Percentiles rank a stretch among this genome's conserved stretches.
phyloP scores from a whole-genome alignment of 2,113 vertebrate species.

The Orthonyx spaldingii region DNA sequence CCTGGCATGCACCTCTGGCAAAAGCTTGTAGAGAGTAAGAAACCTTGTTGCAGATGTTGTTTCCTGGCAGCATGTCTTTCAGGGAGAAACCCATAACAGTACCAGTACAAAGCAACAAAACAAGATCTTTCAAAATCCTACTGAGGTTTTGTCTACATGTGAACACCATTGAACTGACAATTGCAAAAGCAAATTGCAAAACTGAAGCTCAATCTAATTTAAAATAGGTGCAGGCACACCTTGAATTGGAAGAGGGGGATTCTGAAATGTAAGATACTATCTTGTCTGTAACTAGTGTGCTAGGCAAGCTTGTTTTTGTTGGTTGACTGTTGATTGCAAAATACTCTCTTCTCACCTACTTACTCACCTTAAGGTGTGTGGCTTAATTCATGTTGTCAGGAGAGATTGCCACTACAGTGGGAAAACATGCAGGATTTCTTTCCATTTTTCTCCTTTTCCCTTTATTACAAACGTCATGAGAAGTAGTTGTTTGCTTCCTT shows the following conservation, averaged over 20 bases:
- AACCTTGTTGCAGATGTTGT: slow-evolving; percentile 50
- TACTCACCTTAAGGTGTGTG: fast-evolving
- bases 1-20: slow-evolving; percentile 87
- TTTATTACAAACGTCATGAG: background rate
- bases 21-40: slow-evolving; percentile 70
- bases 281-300: background rate
- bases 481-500: background rate
- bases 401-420: background rate
- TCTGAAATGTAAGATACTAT: background rate
- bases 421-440: background rate
- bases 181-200: slow-evolving; percentile 16
- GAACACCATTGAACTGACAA: slow-evolving; percentile 55
- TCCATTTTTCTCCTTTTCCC: background rate
- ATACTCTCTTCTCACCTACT: background rate
- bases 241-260: background rate
- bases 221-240: slow-evolving; percentile 46
- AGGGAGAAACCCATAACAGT: slow-evolving; percentile 54
- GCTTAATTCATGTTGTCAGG: background rate
- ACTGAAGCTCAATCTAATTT: slow-evolving; percentile 52
- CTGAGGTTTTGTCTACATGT: slow-evolving; percentile 49
- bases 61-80: slow-evolving; percentile 63
- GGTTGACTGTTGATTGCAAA: background rate
- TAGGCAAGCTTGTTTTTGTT: background rate
- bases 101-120: slow-evolving; percentile 41
- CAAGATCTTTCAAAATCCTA: slow-evolving; percentile 52